Evolutionary conservation across 2,888 invertebrate genomes (phyloP), one percentile per base, ranked within the genome.

Genomic region (Drosophila antonietae): DNA sequence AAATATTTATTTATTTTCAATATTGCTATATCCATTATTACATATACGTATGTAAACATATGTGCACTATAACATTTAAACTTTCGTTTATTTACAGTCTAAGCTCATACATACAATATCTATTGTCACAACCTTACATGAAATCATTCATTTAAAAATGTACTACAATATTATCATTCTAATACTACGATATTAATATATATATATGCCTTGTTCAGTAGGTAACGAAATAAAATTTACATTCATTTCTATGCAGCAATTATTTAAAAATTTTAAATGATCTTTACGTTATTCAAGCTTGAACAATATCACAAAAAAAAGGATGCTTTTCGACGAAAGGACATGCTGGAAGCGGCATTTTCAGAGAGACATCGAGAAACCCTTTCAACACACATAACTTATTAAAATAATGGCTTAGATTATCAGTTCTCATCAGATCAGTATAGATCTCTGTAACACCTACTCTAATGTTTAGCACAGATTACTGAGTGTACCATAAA

Each of bases 171-270:
- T 74, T 76, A 63, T 72, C 64, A 65, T 58, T 70, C 46, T 66
- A 76, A 77, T 61, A 65, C 64, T 76, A 73, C 72, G 73, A 77
- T 75, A 75, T 75, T 74, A 71, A 64, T 64, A 71, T 28, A 28
- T 28, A 20, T 20, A 28, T 60, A 70, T 75, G 73, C 73, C 65
- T 60, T 75, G 72, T 65, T 77, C 77, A 52, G 55, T 73, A 68
- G 77, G 71, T 57, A 75, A 63, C 63, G 76, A 69, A 61, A 46
- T 70, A 68, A 73, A 72, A 59, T 69, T 74, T 76, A 75, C 63
- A 68, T 75, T 78, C 35, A 75, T 64, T 75, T 75, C 75, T 57
- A 74, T 68, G 74, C 76, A 60, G 49, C 8, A 33, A 10, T 31
- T 6, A 6, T n/a, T 49, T 28, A 6, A 4, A 6, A 28, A 6